Evolutionary conservation across 2,888 invertebrate genomes (phyloP).

Genomic region (Stratiomys singularior): DNA sequence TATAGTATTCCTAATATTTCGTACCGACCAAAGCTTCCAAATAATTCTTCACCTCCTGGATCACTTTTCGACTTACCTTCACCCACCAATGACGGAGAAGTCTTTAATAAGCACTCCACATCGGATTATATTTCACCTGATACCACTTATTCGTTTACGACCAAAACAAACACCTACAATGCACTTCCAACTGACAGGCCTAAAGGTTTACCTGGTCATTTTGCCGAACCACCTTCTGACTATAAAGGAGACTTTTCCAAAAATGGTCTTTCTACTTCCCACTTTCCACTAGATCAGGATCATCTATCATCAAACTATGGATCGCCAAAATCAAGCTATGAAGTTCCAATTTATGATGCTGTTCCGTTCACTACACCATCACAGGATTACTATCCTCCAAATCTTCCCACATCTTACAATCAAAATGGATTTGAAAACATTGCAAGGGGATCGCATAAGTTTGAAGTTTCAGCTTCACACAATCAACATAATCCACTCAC

Average conservation of each 20-base stretch:
- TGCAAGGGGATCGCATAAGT: slow-evolving; percentile 45
- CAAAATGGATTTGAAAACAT: slow-evolving; percentile 48
- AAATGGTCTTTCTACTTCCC: slow-evolving; percentile 57
- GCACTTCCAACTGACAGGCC: slow-evolving; percentile 10
- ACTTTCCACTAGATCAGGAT: slow-evolving; percentile 60
- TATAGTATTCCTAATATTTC: slow-evolving; percentile 29
- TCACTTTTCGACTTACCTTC: slow-evolving; percentile 15
- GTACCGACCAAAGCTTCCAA: slow-evolving; percentile 42
- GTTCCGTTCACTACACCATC: slow-evolving; percentile 58
- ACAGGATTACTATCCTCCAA: slow-evolving; percentile 61
- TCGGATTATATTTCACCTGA: slow-evolving; percentile 45
- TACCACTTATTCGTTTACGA: slow-evolving; percentile 46
- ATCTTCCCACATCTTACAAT: slow-evolving; percentile 53
- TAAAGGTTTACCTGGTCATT: slow-evolving; percentile 53
- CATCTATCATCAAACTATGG: slow-evolving; percentile 61
- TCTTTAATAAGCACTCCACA: slow-evolving; percentile 56
- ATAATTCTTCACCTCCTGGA: slow-evolving; percentile 40
- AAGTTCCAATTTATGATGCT: slow-evolving; percentile 64
- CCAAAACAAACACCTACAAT: slow-evolving; percentile 35
- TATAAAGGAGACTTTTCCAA: slow-evolving; percentile 49
- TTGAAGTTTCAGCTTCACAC: slow-evolving; percentile 41
- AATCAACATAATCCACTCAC: background rate
- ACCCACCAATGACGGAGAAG: slow-evolving; percentile 36
- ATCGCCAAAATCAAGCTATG: slow-evolving; percentile 63
- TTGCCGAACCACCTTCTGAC: slow-evolving; percentile 56